Evolutionary conservation across 2,888 invertebrate genomes (phyloP), one percentile per base, ranked within the genome.

Genomic region (Pemphredon lugubris): DNA sequence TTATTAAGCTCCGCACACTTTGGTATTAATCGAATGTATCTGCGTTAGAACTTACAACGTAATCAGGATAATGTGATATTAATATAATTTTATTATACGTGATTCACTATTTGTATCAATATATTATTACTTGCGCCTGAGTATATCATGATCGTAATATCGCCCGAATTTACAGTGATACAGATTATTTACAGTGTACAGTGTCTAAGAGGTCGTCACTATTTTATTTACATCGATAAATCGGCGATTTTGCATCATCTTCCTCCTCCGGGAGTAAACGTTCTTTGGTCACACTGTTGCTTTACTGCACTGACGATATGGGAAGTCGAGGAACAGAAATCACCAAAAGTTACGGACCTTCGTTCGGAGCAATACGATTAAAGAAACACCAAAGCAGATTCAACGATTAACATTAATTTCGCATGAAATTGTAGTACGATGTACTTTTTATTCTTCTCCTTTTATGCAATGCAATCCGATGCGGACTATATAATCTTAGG

Each of bases 21-120:
- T 85, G 83, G 83, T 86, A 84, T 84, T 83, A 70, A 75, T 81
- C 73, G 73, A 80, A 83, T 79, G 70, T 82, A 66, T 51, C 73
- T 75, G 68, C 30, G 47, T 57, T 45, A 32, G 26, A 42, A 67
- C 54, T 60, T 60, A 58, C 51, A 60, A 65, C 63, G 48, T 71
- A 65, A 53, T 72, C 72, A 53, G 53, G 58, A 67, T 58, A 73
- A 69, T 61, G 59, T 58, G 66, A 66, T 73, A 71, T 69, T 73
- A 72, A 71, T 70, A 61, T 67, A 75, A 75, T 48, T 48, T 59
- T 37, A 45, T 32, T 65, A 70, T 75, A 72, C 69, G 59, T 68
- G 51, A 73, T 70, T 67, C 66, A 58, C 59, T 77, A 75, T 72
- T 63, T 57, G 53, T 67, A 57, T 76, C 45, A 14, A 58, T 73